Percentiles rank a stretch among this genome's conserved stretches.
These are phyloP conservation scores for Styela plicata DNA, from an alignment of 23 tunicate species.

Conservation along the genomic window DNA sequence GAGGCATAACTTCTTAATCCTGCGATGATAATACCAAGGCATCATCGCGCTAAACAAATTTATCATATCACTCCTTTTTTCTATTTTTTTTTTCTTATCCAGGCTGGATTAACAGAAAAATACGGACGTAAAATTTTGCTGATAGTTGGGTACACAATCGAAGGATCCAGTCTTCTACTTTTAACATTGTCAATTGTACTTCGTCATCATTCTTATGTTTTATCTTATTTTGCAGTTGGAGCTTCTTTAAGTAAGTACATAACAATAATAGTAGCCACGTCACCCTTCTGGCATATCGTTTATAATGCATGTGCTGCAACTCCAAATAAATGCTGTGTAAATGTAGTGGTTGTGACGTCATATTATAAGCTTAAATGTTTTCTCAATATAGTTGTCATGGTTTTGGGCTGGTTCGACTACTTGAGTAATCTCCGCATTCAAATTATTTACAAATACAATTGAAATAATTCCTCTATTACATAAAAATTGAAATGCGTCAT, in stretches of 20 bases:
- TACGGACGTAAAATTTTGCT: conserved; percentile 32
- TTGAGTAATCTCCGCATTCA: no score
- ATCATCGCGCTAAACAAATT: no score
- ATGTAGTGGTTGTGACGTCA: background rate
- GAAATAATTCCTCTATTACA: no score
- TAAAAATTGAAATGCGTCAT: no score
- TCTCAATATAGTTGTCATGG: no score
- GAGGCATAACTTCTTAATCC: no score
- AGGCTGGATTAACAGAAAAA: conserved; percentile 27
- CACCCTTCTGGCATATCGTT: background rate
- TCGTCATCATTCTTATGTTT: background rate
- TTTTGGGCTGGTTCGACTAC: no score
- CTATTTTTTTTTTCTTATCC: background rate
- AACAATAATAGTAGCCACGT: background rate
- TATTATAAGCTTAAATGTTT: background rate
- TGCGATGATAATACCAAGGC: no score
- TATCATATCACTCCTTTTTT: no score
- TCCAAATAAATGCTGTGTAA: background rate
- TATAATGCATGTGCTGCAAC: no score
- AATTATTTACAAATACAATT: no score
- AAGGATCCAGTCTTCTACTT: conserved; percentile 13
- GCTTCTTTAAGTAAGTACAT: conserved; percentile 30
- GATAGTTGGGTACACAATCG: conserved; percentile 11
- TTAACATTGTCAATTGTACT: conserved; percentile 25
- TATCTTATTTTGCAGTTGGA: conserved; percentile 30